Percentiles rank a stretch among this genome's conserved stretches.
Evolutionary conservation across 1,140 invertebrate genomes (phyloP).

Genomic region (Ganaspis sp.): DNA sequence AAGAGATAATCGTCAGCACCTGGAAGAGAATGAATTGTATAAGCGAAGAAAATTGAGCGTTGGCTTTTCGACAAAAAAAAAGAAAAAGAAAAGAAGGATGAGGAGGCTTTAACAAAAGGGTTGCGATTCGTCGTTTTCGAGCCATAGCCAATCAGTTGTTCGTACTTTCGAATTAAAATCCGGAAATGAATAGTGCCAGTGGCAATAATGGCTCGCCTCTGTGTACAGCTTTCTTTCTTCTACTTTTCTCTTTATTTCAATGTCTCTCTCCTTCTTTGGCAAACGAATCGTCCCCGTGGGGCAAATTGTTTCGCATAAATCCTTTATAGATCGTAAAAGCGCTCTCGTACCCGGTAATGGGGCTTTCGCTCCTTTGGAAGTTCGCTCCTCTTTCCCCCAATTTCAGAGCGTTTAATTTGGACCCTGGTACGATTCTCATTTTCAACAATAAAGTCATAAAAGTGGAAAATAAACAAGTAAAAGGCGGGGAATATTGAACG

Average conservation of each 20-base stretch:
- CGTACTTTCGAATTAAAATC: constrained; percentile 31
- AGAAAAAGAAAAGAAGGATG: not conserved
- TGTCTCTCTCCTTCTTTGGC: constrained; percentile 37
- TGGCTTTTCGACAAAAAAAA: not conserved
- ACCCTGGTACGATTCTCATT: not conserved
- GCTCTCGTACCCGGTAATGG: constrained; percentile 33
- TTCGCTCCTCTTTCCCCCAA: not conserved
- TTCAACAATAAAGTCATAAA: constrained; percentile 12
- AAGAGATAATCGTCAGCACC: constrained; percentile 7
- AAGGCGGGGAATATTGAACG: not conserved
- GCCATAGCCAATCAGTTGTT: constrained; percentile 27
- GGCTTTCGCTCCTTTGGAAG: constrained; percentile 13
- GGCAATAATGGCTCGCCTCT: constrained; percentile 9
- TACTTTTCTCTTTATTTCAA: constrained; percentile 24
- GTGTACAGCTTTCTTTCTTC: constrained; percentile 24
- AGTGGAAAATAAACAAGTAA: constrained; percentile 1
- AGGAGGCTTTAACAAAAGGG: constrained; percentile 11
- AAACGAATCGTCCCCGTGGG: constrained; percentile 51
- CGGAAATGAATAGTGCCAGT: constrained; percentile 30
- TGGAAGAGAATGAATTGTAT: constrained; percentile 22
- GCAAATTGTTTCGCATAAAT: constrained; percentile 70
- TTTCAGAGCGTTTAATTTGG: constrained; percentile 25
- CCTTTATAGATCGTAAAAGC: constrained; percentile 67
- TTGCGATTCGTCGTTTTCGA: constrained; percentile 18
- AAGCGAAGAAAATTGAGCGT: constrained; percentile 13